These are phyloP conservation scores for Augochlora pura DNA, from an alignment of 1,140 invertebrate genomes.

Conservation along the genomic window DNA sequence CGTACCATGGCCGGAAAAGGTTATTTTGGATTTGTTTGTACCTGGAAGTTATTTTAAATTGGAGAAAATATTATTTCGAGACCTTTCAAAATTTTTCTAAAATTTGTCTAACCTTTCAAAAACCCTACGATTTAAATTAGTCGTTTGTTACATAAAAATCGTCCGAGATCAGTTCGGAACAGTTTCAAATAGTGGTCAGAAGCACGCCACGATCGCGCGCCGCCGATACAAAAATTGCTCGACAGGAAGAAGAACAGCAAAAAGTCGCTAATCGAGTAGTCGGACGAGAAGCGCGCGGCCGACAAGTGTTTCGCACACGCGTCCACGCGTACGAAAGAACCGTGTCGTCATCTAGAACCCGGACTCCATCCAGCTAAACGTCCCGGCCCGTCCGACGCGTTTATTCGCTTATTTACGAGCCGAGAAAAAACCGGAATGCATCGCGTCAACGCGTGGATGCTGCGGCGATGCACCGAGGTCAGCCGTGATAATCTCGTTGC, in stretches of 20 bases:
- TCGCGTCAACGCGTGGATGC: background rate
- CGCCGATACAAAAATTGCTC: too few relatives aligned
- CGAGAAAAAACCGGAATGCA: constrained; percentile 31
- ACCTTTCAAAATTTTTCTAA: too few relatives aligned
- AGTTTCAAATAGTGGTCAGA: background rate
- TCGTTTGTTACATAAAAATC: too few relatives aligned
- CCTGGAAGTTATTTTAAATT: too few relatives aligned
- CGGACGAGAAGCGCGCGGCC: background rate
- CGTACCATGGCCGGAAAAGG: too few relatives aligned
- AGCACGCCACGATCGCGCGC: background rate
- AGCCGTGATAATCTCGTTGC: background rate
- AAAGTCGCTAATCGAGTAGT: background rate
- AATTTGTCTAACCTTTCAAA: too few relatives aligned
- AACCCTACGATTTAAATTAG: too few relatives aligned
- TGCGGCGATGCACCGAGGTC: constrained; percentile 26
- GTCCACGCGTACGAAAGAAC: constrained; percentile 15
- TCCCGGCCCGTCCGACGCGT: constrained; percentile 1
- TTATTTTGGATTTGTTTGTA: too few relatives aligned
- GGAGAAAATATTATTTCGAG: too few relatives aligned
- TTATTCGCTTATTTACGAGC: constrained; percentile 27
- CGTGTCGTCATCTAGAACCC: constrained; percentile 53
- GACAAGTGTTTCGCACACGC: constrained; percentile 44
- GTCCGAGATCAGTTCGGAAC: too few relatives aligned
- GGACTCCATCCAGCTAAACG: constrained; percentile 48
- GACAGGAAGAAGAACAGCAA: background rate